Evolutionary conservation across 2,113 vertebrate species (phyloP), one percentile per base, ranked within the genome.

Genomic region (Erinaceus europaeus): DNA sequence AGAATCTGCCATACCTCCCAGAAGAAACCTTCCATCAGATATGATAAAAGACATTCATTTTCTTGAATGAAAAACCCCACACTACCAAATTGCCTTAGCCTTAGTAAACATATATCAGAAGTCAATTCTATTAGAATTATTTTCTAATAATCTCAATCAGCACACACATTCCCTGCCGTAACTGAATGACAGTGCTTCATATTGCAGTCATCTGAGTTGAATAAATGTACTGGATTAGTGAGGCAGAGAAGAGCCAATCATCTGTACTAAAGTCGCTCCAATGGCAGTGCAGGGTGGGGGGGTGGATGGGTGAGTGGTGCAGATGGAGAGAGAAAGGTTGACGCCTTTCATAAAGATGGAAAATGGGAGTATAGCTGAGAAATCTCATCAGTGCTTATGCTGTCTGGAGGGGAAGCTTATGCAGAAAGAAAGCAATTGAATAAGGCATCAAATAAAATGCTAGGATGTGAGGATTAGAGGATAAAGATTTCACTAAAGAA

Each of bases 381-480:
- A 94, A 94, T 96, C 90, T 96, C 88, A 94, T 92, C 92, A 95
- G 77, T 93, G 67, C 73, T 93, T 94, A 86, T 86, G 82, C 53
- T 91, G 17, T 91, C 52, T 90, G 62, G 69, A 94, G 90, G 88
- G 88, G 89, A 93, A 85, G 91, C 93, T 96, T 94, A 91, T 84
- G 81, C 5, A 94, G 90, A 76, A 93, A 93, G 90, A 84, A 93
- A 52, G 92, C 95, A 95, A 96, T 93, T 95, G 87, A 96, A 91
- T 9, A 93, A 67, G 53, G 34, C 74, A 83, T 86, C 80, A 93
- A 96, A 95, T 55, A 94, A 93, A 93, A 92, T 90, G 77, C 64
- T 88, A 84, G 92, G 91, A 96, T 95, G 84, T 92, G 84, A 93
- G 88, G 96, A 96, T 95, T 93, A 96, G 80, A 93, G 78, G 79